phyloP scores from a whole-genome alignment of 2,113 vertebrate genomes.

The Erythrolamprus reginae region DNA sequence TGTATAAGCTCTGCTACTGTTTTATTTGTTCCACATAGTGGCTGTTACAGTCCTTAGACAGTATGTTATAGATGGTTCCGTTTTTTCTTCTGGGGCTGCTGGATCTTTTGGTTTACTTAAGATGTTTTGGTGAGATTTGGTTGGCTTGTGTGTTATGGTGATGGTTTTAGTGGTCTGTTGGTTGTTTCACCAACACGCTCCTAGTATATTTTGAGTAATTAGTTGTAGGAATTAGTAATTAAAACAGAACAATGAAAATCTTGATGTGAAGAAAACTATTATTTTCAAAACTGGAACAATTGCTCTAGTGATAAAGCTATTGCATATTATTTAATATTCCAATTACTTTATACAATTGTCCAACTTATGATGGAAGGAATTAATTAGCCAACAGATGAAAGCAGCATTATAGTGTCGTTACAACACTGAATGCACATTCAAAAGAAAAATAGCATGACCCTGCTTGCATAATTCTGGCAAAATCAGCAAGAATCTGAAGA shows the following conservation, averaged over 20 bases:
- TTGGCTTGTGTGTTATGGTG: background rate
- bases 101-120: background rate
- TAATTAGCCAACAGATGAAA: background rate
- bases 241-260: background rate
- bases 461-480: background rate
- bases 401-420: background rate
- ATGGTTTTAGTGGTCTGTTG: background rate
- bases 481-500: background rate
- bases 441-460: background rate
- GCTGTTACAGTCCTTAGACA: background rate
- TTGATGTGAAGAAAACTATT: background rate
- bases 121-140: background rate
- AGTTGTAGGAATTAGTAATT: background rate
- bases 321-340: background rate
- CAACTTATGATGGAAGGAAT: slow-evolving; percentile 20
- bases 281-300: background rate
- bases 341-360: slow-evolving; percentile 10
- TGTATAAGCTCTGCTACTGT: background rate
- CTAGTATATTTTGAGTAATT: background rate
- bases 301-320: background rate
- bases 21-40: background rate
- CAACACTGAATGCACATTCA: background rate
- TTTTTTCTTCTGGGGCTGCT: background rate
- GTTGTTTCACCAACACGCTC: background rate
- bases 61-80: background rate